A percentile compares a stretch with the other conserved stretches of the same genome.
These are phyloP conservation scores for Netelia virgata DNA, from an alignment of 2,888 invertebrate species.

Conservation along the genomic window DNA sequence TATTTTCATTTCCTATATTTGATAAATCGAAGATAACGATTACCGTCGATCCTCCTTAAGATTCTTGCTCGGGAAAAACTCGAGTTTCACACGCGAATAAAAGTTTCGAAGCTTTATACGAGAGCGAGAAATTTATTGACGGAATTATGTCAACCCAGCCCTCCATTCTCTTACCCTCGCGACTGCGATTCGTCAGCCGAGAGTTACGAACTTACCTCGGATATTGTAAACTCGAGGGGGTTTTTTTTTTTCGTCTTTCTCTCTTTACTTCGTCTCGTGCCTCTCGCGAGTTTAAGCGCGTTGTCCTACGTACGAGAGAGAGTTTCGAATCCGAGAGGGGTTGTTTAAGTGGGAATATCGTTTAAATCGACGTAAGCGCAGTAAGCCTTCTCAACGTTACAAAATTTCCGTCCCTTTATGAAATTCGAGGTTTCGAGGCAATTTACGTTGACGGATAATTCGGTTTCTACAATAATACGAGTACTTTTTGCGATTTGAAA, in stretches of 20 bases:
- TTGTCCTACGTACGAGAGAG: not conserved
- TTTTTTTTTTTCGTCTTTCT: not conserved
- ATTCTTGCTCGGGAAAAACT: not conserved
- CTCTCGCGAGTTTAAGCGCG: not conserved
- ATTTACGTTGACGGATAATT: too few species aligned
- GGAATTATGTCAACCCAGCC: not conserved
- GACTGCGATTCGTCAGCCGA: not conserved
- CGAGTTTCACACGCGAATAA: not conserved
- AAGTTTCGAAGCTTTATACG: not conserved
- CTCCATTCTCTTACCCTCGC: not conserved
- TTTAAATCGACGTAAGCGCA: too few species aligned
- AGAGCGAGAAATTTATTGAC: not conserved
- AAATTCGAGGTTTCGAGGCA: too few species aligned
- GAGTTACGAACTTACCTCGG: constrained; percentile 11
- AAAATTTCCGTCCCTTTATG: too few species aligned
- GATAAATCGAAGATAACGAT: not conserved
- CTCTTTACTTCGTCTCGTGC: not conserved
- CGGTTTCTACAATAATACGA: too few species aligned
- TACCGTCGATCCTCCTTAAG: not conserved
- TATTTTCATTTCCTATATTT: not conserved
- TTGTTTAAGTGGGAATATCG: too few species aligned
- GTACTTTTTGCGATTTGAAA: not conserved
- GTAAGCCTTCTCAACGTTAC: too few species aligned
- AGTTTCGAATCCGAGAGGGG: too few species aligned
- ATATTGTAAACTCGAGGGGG: constrained; percentile 4